Evolutionary conservation across 2,797 vertebrate species (phyloP).

Genomic region (Hafferia zeledoni): DNA sequence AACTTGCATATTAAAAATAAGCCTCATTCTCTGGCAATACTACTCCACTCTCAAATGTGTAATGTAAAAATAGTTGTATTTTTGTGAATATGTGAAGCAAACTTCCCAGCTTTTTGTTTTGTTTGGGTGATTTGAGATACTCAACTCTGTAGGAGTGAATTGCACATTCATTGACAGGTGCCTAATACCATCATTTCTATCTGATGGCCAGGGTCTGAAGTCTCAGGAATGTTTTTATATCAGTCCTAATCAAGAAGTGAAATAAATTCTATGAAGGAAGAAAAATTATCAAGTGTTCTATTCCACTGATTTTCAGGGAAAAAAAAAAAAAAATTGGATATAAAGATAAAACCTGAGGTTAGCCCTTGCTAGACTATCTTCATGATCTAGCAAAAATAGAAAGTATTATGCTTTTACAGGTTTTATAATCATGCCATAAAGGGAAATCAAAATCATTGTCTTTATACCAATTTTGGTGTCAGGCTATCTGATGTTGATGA

Average conservation of each 20-base stretch:
- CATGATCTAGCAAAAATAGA: neutral
- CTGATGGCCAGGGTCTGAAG: neutral
- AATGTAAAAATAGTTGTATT: neutral
- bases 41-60: neutral
- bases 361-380: neutral
- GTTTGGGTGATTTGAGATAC: neutral
- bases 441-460: neutral
- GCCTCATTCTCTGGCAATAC: neutral
- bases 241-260: neutral
- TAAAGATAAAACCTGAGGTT: neutral
- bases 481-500: neutral
- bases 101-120: neutral
- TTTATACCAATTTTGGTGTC: neutral
- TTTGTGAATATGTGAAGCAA: neutral
- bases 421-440: neutral
- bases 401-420: neutral
- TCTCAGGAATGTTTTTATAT: neutral
- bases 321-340: neutral
- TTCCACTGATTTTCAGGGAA: neutral
- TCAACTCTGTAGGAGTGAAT: neutral
- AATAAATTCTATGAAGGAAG: neutral
- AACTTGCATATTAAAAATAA: neutral
- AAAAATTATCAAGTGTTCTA: neutral
- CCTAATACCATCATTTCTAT: neutral
- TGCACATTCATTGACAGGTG: neutral